Conservation (phyloP, 2,888 invertebrate species). For the Amphipoea lucens region DNA sequence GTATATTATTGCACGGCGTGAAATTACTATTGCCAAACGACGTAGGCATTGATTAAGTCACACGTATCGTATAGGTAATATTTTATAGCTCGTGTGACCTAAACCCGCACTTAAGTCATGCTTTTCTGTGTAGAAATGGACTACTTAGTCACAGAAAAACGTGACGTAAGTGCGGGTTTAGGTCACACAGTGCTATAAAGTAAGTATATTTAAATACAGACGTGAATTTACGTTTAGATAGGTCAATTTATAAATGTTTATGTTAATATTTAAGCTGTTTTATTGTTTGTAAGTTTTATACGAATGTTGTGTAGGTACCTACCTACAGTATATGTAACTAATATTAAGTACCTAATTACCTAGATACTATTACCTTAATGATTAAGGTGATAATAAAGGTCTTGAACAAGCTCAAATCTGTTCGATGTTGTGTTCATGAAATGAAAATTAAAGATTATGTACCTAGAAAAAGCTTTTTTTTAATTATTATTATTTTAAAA, state of each 20-base stretch:
- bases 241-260: constrained; percentile 45
- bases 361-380: background rate
- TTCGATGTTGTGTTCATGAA: constrained; percentile 41
- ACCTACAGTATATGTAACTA: background rate
- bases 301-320: constrained; percentile 14
- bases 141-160: background rate
- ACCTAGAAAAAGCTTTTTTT: background rate
- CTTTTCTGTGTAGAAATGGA: background rate
- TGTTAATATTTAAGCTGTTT: constrained; percentile 25
- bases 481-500: background rate
- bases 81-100: background rate
- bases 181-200: background rate
- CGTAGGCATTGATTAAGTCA: background rate
- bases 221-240: constrained; percentile 40
- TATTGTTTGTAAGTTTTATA: constrained; percentile 51
- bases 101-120: background rate
- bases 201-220: constrained; percentile 40
- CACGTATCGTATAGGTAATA: background rate
- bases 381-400: constrained; percentile 13
- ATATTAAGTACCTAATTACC: constrained; percentile 15
- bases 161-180: background rate
- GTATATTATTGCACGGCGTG: background rate
- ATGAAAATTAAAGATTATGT: constrained; percentile 5
- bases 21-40: background rate
- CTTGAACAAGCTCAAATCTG: constrained; percentile 44